Percentiles rank a stretch among this genome's conserved stretches.
Conservation (phyloP, 2,113 vertebrate genomes). For the Drymodes brunneopygia region DNA sequence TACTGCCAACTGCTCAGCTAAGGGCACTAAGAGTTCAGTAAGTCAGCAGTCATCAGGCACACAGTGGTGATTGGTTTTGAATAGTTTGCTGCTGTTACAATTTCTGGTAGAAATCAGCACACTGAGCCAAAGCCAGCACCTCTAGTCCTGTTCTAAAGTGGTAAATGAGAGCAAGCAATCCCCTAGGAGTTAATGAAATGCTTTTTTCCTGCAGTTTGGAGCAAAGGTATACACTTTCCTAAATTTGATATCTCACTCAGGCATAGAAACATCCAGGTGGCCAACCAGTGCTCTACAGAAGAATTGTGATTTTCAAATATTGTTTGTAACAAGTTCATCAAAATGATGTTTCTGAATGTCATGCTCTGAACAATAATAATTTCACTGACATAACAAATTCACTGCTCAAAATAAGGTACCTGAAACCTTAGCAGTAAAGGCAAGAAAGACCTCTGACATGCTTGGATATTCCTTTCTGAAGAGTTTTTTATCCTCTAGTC, state of each 20-base stretch:
- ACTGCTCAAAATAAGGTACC: background rate
- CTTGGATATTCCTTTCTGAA: background rate
- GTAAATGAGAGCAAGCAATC: background rate
- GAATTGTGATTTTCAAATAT: conserved; percentile 37
- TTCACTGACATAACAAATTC: conserved; percentile 37
- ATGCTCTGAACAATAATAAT: conserved; percentile 14
- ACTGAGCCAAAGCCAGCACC: background rate
- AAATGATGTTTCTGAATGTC: conserved; percentile 38
- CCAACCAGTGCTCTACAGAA: background rate
- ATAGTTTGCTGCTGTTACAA: background rate
- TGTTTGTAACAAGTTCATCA: conserved; percentile 7
- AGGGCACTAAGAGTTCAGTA: background rate
- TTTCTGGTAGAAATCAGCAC: background rate
- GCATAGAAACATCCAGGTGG: background rate
- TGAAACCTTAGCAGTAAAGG: background rate
- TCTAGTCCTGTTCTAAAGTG: background rate
- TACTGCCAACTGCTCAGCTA: background rate
- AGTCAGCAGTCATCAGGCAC: background rate
- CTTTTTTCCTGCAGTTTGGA: background rate
- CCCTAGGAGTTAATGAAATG: background rate
- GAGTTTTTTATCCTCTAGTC: background rate
- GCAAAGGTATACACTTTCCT: background rate
- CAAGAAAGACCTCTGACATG: background rate
- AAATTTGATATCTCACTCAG: conserved; percentile 1
- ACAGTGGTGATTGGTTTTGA: background rate